A percentile compares a stretch with the other conserved stretches of the same genome.
Conservation (phyloP, 2,113 vertebrate genomes). For the Lampris megalopsis region DNA sequence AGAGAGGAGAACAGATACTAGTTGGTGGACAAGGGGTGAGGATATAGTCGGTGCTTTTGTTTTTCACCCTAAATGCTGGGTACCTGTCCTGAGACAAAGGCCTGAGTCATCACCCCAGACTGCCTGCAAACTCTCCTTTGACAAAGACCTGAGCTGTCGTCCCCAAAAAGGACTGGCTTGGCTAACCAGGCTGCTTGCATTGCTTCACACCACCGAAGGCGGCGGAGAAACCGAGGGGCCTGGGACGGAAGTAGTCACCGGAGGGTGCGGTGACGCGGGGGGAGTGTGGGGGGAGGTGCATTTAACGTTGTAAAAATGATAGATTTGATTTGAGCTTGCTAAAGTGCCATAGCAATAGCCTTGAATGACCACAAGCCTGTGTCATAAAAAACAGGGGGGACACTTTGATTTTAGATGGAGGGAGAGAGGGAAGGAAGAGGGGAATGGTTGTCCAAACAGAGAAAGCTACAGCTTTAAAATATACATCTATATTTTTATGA, state of each 20-base stretch:
- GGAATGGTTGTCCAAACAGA: constrained; percentile 37
- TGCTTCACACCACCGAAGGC: constrained; percentile 44
- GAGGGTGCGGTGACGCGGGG: constrained; percentile 9
- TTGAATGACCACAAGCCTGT: constrained; percentile 75
- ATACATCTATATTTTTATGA: constrained; percentile 62
- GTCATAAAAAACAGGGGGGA: constrained; percentile 41
- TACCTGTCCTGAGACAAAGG: constrained; percentile 63
- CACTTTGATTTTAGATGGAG: constrained; percentile 32
- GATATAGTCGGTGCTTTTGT: constrained; percentile 44
- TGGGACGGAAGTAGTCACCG: constrained; percentile 56
- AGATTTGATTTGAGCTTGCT: constrained; percentile 50
- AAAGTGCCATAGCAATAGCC: constrained; percentile 76
- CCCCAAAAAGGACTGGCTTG: constrained; percentile 51
- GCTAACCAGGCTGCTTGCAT: constrained; percentile 57
- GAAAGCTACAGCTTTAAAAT: constrained; percentile 72
- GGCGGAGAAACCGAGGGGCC: constrained; percentile 45
- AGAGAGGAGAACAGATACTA: constrained; percentile 21
- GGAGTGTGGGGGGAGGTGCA: not conserved
- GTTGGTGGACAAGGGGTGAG: constrained; percentile 27
- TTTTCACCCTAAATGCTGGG: constrained; percentile 46
- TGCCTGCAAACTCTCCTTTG: constrained; percentile 65
- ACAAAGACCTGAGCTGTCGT: constrained; percentile 69
- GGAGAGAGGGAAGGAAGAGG: constrained; percentile 26
- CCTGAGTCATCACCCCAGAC: constrained; percentile 69
- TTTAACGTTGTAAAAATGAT: constrained; percentile 6